A percentile compares a stretch with the other conserved stretches of the same genome.
These are phyloP conservation scores for Nipponia nippon DNA, from an alignment of 2,113 vertebrate genomes.

Conservation along the genomic window DNA sequence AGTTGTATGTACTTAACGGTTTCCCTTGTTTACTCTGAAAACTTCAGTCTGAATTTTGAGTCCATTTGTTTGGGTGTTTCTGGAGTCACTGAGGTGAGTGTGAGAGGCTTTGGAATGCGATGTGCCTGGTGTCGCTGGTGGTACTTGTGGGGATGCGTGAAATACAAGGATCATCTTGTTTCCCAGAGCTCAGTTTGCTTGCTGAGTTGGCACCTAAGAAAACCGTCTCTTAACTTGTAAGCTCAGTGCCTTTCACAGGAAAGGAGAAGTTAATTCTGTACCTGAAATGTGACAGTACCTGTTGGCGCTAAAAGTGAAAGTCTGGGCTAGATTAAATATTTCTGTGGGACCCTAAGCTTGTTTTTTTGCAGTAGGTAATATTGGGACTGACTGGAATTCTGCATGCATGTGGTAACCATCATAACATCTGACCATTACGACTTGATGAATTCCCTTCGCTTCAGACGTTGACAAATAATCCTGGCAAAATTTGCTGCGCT, in stretches of 20 bases:
- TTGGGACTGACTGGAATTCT: not conserved
- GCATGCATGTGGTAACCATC: not conserved
- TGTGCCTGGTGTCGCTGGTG: not conserved
- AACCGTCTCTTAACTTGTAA: not conserved
- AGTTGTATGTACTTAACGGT: not conserved
- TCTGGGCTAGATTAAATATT: not conserved
- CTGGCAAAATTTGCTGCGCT: not conserved
- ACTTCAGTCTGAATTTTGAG: not conserved
- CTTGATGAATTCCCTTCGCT: not conserved
- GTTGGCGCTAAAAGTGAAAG: not conserved
- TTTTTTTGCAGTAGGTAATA: constrained; percentile 7
- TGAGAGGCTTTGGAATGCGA: not conserved
- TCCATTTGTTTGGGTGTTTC: not conserved
- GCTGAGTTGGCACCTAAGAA: not conserved
- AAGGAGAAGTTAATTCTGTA: not conserved
- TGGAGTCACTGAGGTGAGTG: not conserved
- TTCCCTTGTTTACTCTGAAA: not conserved
- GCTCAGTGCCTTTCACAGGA: not conserved
- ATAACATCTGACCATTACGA: not conserved
- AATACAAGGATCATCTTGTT: not conserved
- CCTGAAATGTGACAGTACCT: not conserved
- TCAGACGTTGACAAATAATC: not conserved
- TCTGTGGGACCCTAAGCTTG: not conserved
- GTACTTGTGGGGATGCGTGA: not conserved
- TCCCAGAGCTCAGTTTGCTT: not conserved